These are phyloP conservation scores for Neolamprologus modestus DNA, from an alignment of 2,113 vertebrate species.

Conservation along the genomic window DNA sequence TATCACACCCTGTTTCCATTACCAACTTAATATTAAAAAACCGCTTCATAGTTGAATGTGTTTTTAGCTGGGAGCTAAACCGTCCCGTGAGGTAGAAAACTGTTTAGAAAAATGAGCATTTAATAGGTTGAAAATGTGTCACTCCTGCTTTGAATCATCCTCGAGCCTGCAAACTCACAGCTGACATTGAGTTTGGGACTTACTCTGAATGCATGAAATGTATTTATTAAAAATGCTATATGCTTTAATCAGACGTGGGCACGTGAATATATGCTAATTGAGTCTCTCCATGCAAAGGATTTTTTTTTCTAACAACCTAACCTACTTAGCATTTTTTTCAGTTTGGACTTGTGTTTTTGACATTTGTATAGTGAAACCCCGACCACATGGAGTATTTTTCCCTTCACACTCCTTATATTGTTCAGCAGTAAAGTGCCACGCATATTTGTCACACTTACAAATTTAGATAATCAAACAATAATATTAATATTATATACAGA, in stretches of 20 bases:
- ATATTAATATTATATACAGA: neutral
- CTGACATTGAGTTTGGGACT: neutral
- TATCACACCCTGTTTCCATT: neutral
- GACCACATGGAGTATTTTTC: neutral
- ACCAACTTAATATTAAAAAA: neutral
- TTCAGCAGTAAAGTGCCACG: neutral
- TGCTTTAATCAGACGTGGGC: neutral
- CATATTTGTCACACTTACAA: neutral
- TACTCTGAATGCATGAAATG: neutral
- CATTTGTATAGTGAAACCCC: neutral
- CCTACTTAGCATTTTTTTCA: neutral
- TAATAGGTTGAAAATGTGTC: neutral
- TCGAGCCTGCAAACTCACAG: neutral
- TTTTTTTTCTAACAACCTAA: neutral
- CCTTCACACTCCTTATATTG: neutral
- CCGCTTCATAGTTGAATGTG: neutral
- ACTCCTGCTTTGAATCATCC: neutral
- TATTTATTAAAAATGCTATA: neutral
- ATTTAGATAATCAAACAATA: neutral
- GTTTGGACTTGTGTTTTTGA: neutral
- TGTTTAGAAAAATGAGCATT: neutral
- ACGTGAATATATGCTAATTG: neutral
- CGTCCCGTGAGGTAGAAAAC: neutral
- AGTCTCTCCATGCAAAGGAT: neutral
- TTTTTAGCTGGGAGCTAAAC: neutral